Evolutionary conservation across 2,113 vertebrate species (phyloP).

Genomic region (Nesogale talazaci): DNA sequence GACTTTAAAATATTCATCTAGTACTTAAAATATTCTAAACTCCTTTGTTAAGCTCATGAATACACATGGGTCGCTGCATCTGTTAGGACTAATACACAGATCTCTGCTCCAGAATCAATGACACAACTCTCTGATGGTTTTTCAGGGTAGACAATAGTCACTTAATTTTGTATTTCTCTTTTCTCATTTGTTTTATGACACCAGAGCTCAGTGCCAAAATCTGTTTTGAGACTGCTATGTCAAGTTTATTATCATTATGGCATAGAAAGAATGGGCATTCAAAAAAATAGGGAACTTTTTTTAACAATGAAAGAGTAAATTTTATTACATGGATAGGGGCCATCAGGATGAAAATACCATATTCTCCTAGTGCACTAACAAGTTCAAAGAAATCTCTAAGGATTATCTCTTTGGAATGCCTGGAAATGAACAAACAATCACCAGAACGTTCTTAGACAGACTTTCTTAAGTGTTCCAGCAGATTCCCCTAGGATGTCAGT

Average conservation of each 20-base stretch:
- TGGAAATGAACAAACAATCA: no score
- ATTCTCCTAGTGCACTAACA: neutral
- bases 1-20: neutral
- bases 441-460: no score
- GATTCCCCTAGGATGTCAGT: no score
- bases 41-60: neutral
- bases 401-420: no score
- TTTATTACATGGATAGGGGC: neutral
- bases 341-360: neutral
- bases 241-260: neutral
- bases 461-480: no score
- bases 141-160: neutral
- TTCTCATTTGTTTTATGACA: neutral
- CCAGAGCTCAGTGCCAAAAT: neutral
- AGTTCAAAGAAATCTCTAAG: no score
- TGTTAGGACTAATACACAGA: neutral
- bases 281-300: neutral
- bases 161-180: neutral
- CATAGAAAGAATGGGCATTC: neutral
- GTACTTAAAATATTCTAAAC: constrained; percentile 3
- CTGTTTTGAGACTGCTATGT: neutral
- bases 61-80: neutral
- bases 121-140: neutral
- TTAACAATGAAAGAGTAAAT: neutral
- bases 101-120: neutral